Conservation (phyloP, 2,888 invertebrate species). For the Cenopis cana region DNA sequence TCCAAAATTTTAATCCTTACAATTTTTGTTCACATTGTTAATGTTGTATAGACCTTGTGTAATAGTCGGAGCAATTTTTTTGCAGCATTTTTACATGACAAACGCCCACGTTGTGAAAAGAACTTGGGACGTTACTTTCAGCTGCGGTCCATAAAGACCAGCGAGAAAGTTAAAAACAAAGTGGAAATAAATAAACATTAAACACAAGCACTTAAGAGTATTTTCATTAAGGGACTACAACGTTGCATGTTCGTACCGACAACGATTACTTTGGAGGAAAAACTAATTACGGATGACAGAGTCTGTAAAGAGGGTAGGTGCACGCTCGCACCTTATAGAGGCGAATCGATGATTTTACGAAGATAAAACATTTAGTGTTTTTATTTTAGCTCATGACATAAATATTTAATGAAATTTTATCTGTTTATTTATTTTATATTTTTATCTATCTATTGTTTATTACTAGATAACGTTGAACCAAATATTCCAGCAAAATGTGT, state of each 20-base stretch:
- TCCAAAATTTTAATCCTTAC: not conserved
- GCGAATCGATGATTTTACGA: conserved; percentile 34
- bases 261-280: conserved; percentile 74
- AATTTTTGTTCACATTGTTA: not conserved
- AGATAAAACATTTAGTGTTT: conserved; percentile 23
- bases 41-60: not conserved
- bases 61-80: not conserved
- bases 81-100: not conserved
- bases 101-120: conserved; percentile 11
- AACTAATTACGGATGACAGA: conserved; percentile 78
- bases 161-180: conserved; percentile 63
- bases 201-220: conserved; percentile 77
- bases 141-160: conserved; percentile 29
- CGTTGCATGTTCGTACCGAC: conserved; percentile 77
- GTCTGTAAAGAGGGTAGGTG: conserved; percentile 46
- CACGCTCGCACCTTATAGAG: conserved; percentile 34
- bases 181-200: conserved; percentile 79
- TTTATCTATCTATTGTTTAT: too few relatives aligned
- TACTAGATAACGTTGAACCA: too few relatives aligned
- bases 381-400: not conserved
- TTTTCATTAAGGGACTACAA: conserved; percentile 79
- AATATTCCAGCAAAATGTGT: too few relatives aligned
- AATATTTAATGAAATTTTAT: too few relatives aligned
- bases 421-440: too few relatives aligned
- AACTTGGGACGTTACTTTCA: conserved; percentile 37